Base-by-base conservation (phyloP, 2,888 invertebrate genomes). In the Cantharis nigra region DNA sequence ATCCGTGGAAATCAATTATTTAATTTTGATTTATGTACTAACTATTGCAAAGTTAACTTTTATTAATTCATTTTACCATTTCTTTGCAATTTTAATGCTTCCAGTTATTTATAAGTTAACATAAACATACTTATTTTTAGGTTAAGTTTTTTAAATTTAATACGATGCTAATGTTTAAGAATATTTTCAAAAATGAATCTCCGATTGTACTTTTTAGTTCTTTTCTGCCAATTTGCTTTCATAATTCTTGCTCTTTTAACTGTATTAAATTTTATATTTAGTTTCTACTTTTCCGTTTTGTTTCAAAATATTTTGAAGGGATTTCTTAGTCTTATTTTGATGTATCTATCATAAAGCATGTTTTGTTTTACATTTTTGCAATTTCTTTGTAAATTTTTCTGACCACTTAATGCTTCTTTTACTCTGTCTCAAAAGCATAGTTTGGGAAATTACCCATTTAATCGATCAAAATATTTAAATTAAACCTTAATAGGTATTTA, bases 1-100 rank as follows among this genome's bases (percentile, higher is more conserved):
- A 77, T 63, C 80, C 77, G 74, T 79, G 80, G 79, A 75, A 78
- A 16, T 75, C 16, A 30, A n/a, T 72, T 64, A 49, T 49, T 49
- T 49, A 49, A 49, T n/a, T 49, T 49, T 7, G n/a, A 49, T 49
- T 49, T 49, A n/a, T 49, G 49, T 49, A n/a, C 49, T 49, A 49
- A 49, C 49, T 49, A 49, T 49, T 49, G 49, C 49, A 49, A 49
- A 49, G 49, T 49, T 49, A 20, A 23, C 9, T 63, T 72, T 64
- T 64, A 63, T 16, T 64, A 33, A 72, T 72, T 23, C n/a, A 9
- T n/a, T 63, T 62, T 30, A 26, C n/a, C 65, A 18, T n/a, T n/a
- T n/a, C n/a, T 49, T 49, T 49, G n/a, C 49, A 49, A 49, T 49
- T 49, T 49, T 7, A 49, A 7, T n/a, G 7, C 9, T n/a, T 49